Percentiles rank a stretch among this genome's conserved stretches.
Conservation (phyloP, 2,113 vertebrate species). For the Sylvietta virens region DNA sequence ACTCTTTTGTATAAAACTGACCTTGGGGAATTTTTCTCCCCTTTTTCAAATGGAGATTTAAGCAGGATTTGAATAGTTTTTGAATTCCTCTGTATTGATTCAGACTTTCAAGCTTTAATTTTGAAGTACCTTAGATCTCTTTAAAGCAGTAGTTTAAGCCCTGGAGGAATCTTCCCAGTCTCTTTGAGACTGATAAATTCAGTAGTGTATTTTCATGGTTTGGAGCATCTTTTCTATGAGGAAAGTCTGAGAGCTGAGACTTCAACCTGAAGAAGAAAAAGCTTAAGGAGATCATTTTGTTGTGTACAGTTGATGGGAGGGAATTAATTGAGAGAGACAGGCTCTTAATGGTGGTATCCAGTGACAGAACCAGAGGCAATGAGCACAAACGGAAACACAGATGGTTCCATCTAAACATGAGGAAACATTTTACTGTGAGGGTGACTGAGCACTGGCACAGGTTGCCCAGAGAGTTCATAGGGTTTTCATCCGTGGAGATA, state of each 20-base stretch:
- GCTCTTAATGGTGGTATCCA: not conserved
- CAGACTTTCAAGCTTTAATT: not conserved
- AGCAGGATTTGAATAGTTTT: not conserved
- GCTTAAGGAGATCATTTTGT: not conserved
- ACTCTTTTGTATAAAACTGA: not conserved
- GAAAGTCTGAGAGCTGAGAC: not conserved
- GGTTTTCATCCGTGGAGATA: not conserved
- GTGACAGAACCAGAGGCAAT: not conserved
- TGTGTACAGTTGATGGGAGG: not conserved
- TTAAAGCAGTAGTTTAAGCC: not conserved
- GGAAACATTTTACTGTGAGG: not conserved
- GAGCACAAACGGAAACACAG: not conserved
- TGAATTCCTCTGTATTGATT: not conserved
- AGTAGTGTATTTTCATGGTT: not conserved
- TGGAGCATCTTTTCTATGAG: not conserved
- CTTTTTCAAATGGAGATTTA: not conserved
- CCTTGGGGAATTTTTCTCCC: not conserved
- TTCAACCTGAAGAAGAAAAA: not conserved
- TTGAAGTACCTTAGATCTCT: not conserved
- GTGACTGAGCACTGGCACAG: not conserved
- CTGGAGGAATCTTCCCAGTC: not conserved
- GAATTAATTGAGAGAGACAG: not conserved
- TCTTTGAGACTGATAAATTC: not conserved
- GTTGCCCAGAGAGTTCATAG: not conserved
- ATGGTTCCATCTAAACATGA: not conserved